phyloP scores from a whole-genome alignment of 2,797 vertebrate genomes.

The Squalus acanthias region DNA sequence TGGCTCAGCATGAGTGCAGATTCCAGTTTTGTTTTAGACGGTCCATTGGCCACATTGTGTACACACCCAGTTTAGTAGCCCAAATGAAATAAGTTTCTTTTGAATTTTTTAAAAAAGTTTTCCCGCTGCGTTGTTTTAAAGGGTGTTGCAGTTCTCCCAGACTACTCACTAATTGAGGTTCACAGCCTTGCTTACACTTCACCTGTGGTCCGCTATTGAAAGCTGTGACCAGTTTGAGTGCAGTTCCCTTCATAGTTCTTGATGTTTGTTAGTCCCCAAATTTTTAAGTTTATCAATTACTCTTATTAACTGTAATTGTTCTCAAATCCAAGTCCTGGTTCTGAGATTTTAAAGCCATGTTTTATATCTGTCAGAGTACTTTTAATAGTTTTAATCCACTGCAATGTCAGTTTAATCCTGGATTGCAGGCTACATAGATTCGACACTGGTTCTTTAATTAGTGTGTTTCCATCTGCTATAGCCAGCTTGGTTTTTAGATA shows the following conservation, averaged over 20 bases:
- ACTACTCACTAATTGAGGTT: not conserved
- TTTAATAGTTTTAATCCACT: not conserved
- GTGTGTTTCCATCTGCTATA: not conserved
- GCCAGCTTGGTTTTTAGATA: not conserved
- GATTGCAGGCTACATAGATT: not conserved
- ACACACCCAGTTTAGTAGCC: not conserved
- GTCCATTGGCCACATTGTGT: not conserved
- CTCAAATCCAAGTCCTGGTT: not conserved
- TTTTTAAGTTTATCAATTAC: not conserved
- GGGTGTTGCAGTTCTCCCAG: not conserved
- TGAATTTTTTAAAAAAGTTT: not conserved
- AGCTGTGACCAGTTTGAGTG: not conserved
- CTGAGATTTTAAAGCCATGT: conserved; percentile 24
- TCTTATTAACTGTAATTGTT: not conserved
- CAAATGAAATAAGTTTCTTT: not conserved
- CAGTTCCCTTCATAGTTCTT: not conserved
- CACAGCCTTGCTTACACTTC: not conserved
- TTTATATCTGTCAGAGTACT: not conserved
- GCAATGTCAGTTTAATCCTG: not conserved
- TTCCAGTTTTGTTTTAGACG: not conserved
- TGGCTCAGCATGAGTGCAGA: not conserved
- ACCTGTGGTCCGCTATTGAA: not conserved
- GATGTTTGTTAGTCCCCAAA: not conserved
- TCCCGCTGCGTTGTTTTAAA: not conserved
- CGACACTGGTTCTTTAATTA: not conserved